Conservation (phyloP, 2,113 vertebrate species). For the Aythya baeri region DNA sequence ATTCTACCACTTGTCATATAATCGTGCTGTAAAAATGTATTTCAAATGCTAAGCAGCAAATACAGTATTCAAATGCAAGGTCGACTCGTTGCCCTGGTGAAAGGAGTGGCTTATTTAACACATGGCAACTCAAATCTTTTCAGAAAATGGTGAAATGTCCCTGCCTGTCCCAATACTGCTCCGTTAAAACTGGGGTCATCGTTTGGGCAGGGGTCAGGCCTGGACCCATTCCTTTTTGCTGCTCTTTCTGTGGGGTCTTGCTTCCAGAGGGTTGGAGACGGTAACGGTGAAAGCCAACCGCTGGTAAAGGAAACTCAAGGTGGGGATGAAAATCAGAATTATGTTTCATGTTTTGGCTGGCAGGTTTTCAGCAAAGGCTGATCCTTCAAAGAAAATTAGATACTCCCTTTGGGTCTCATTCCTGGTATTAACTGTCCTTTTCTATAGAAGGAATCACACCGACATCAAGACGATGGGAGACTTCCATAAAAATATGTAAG, state of each 20-base stretch:
- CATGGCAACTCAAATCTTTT: rapidly evolving
- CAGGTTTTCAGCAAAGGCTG: background rate
- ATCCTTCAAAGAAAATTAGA: background rate
- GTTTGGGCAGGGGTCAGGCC: background rate
- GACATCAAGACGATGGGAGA: background rate
- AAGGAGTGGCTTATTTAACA: background rate
- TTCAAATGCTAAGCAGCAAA: background rate
- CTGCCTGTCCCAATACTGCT: rapidly evolving
- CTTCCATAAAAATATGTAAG: background rate
- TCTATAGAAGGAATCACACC: background rate
- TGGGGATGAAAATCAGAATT: background rate
- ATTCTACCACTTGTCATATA: background rate
- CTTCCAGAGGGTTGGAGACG: background rate
- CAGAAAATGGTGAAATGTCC: background rate
- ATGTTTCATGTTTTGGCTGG: background rate
- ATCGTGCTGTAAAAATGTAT: background rate
- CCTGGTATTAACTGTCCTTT: background rate
- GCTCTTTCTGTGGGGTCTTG: background rate
- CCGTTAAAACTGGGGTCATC: rapidly evolving
- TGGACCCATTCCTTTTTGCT: background rate
- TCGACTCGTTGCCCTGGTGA: background rate
- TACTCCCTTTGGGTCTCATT: background rate
- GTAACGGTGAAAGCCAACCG: rapidly evolving
- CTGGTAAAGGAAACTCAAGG: background rate
- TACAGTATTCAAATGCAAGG: background rate